These are phyloP conservation scores for Syndactyla subalaris DNA, from an alignment of 2,797 vertebrate species.

Conservation along the genomic window DNA sequence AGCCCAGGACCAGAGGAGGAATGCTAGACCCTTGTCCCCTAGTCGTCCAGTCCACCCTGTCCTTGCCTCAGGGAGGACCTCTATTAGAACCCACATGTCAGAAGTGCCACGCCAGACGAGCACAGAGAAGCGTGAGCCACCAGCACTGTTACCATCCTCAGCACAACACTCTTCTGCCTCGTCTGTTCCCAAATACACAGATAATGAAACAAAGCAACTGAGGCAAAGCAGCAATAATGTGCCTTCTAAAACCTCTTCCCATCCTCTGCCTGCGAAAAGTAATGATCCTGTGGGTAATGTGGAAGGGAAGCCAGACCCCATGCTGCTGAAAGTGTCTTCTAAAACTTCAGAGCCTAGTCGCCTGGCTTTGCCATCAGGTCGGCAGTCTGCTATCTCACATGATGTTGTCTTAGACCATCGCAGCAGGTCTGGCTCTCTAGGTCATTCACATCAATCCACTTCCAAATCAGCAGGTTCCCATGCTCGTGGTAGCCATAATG, in stretches of 20 bases:
- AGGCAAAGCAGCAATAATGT: neutral
- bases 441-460: constrained; percentile 27
- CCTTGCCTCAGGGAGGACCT: constrained; percentile 78
- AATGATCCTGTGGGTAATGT: neutral
- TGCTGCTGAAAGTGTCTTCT: constrained; percentile 31
- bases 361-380: constrained; percentile 55
- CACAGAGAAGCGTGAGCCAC: constrained; percentile 20
- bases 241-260: constrained; percentile 20
- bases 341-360: constrained; percentile 23
- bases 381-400: neutral
- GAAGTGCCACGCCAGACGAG: constrained; percentile 38
- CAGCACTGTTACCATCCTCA: neutral
- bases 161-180: neutral
- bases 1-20: constrained; percentile 61
- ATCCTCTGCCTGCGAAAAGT: neutral
- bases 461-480: constrained; percentile 57
- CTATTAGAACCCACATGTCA: constrained; percentile 62
- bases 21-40: constrained; percentile 77
- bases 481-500: neutral
- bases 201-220: constrained; percentile 67
- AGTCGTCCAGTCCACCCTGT: constrained; percentile 81
- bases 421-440: constrained; percentile 61
- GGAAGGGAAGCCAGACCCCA: neutral
- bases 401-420: constrained; percentile 63
- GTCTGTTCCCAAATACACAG: neutral